Evolutionary conservation across 1,140 invertebrate species (phyloP).

Genomic region (Anoplophora glabripennis): DNA sequence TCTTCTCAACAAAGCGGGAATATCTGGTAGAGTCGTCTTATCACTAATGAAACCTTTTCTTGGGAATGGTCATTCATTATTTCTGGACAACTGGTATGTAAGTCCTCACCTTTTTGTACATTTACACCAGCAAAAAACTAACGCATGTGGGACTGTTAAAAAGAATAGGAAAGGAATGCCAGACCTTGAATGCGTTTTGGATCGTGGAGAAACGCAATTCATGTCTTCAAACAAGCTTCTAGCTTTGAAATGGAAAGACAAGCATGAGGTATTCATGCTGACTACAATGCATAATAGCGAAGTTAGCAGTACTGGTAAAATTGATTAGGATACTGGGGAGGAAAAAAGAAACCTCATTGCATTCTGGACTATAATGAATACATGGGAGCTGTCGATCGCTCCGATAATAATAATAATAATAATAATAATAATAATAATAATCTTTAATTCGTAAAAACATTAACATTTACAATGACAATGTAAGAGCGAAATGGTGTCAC

Average conservation of each 20-base stretch:
- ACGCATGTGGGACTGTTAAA: slow-evolving; percentile 41
- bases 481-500: too few relatives aligned
- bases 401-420: too few relatives aligned
- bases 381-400: slow-evolving; percentile 44
- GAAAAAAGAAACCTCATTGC: slow-evolving; percentile 30
- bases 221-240: slow-evolving; percentile 31
- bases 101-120: slow-evolving; percentile 29
- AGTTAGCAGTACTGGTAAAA: slow-evolving; percentile 8
- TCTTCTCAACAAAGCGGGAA: slow-evolving; percentile 7
- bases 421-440: too few relatives aligned
- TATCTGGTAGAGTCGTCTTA: slow-evolving; percentile 42
- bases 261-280: slow-evolving; percentile 37
- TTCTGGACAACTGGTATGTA: slow-evolving; percentile 47
- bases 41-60: slow-evolving; percentile 37
- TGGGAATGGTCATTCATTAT: slow-evolving; percentile 41
- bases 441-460: too few relatives aligned
- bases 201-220: slow-evolving; percentile 30
- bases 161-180: slow-evolving; percentile 39
- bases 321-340: slow-evolving; percentile 8
- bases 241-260: slow-evolving; percentile 39
- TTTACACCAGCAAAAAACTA: slow-evolving; percentile 20
- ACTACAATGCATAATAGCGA: slow-evolving; percentile 29
- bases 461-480: too few relatives aligned
- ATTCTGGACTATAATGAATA: slow-evolving; percentile 40
- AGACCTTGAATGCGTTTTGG: slow-evolving; percentile 19